A percentile compares a stretch with the other conserved stretches of the same genome.
phyloP scores from a whole-genome alignment of 1,140 invertebrate genomes.

The Bactericera cockerelli region DNA sequence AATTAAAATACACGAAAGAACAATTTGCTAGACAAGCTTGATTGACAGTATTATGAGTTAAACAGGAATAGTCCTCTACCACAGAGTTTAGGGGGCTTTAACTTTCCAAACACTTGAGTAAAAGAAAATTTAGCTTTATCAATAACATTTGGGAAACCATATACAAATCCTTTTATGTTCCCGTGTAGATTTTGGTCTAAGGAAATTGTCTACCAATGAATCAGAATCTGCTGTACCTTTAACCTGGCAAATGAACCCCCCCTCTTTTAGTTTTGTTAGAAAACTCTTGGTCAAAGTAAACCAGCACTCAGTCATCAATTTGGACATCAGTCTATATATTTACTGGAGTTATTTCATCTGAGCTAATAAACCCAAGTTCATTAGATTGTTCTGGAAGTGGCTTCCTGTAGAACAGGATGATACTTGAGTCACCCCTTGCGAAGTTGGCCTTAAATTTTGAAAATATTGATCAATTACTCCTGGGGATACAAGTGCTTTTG shows the following conservation, averaged over 20 bases:
- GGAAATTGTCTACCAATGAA: constrained; percentile 6
- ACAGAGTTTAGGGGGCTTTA: not conserved
- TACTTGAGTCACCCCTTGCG: constrained; percentile 25
- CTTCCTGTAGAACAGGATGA: too few relatives aligned
- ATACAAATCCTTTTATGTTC: constrained; percentile 10
- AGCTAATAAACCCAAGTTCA: constrained; percentile 8
- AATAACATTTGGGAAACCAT: constrained; percentile 13
- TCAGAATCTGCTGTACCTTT: constrained; percentile 5
- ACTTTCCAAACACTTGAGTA: constrained; percentile 11
- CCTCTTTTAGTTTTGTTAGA: not conserved
- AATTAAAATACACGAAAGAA: constrained; percentile 2
- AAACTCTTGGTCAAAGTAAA: constrained; percentile 9
- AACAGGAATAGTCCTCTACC: constrained; percentile 13
- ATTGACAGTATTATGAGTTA: not conserved
- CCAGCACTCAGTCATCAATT: constrained; percentile 14
- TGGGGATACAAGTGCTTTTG: constrained; percentile 14
- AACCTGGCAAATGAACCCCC: constrained; percentile 8
- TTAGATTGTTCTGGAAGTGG: constrained; percentile 4
- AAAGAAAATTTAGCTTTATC: constrained; percentile 10
- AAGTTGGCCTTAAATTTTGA: constrained; percentile 21
- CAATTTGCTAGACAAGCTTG: not conserved
- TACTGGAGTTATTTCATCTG: constrained; percentile 12
- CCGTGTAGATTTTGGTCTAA: constrained; percentile 6
- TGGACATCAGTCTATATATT: constrained; percentile 1
- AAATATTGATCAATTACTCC: constrained; percentile 20